Conservation (phyloP, 1,140 invertebrate species). For the Argopecten irradians region DNA sequence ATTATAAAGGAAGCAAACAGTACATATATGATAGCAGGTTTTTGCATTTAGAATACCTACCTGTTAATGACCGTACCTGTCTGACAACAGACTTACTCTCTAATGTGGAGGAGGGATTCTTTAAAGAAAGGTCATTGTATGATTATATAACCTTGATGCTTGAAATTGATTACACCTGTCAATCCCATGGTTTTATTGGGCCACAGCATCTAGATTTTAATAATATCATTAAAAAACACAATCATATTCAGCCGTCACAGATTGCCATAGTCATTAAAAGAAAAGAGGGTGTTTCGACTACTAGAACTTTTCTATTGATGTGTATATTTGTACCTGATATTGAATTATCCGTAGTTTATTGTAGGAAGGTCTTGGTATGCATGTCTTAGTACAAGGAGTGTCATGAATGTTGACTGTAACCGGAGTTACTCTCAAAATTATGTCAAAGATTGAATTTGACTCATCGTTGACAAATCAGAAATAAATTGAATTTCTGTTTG, state of each 20-base stretch:
- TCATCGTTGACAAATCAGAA: not conserved
- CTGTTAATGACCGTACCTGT: too few species aligned
- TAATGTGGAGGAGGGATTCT: too few species aligned
- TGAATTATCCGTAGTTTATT: not conserved
- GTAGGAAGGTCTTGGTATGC: not conserved
- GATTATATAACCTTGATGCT: too few species aligned
- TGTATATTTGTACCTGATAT: not conserved
- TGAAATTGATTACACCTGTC: too few species aligned
- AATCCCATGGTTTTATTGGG: too few species aligned
- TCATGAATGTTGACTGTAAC: not conserved
- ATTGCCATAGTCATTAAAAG: not conserved
- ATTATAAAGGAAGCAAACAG: too few species aligned
- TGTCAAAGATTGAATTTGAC: conserved; percentile 1
- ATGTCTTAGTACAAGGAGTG: not conserved
- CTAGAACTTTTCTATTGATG: not conserved
- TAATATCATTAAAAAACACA: not conserved
- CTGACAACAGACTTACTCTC: too few species aligned
- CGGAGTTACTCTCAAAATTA: not conserved
- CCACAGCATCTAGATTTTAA: not conserved
- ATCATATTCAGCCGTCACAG: not conserved
- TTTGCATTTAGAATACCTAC: too few species aligned
- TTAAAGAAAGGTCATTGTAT: too few species aligned
- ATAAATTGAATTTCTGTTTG: conserved; percentile 17
- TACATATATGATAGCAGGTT: too few species aligned
- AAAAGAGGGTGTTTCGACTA: not conserved